Percentiles rank a stretch among this genome's conserved stretches.
Evolutionary conservation across 2,113 vertebrate species (phyloP).

Genomic region (Mugil cephalus): DNA sequence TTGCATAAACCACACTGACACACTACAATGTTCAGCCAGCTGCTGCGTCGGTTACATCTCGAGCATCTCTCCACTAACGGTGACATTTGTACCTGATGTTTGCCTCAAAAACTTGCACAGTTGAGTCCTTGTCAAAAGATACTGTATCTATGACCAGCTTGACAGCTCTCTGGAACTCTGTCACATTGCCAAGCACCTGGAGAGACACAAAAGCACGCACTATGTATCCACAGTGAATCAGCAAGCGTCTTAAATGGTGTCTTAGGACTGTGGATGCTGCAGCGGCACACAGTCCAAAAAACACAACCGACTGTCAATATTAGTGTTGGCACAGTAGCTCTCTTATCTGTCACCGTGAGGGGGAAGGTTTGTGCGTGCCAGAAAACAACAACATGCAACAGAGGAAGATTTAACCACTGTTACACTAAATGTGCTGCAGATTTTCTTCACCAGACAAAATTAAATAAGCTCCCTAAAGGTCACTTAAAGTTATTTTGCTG

Average conservation of each 20-base stretch:
- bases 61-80: too few relatives aligned
- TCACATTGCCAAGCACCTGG: constrained; percentile 96
- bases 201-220: constrained; percentile 13
- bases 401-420: constrained; percentile 19
- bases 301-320: neutral
- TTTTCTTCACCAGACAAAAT: neutral
- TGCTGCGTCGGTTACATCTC: too few relatives aligned
- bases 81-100: constrained; percentile 90
- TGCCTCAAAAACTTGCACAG: constrained; percentile 98
- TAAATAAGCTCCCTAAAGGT: too few relatives aligned
- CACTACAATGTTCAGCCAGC: too few relatives aligned
- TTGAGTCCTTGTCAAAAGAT: constrained; percentile 98
- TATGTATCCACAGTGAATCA: neutral
- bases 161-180: constrained; percentile 96
- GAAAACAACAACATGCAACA: constrained; percentile 3
- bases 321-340: neutral
- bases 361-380: neutral
- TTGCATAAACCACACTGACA: too few relatives aligned
- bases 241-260: neutral
- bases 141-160: constrained; percentile 96
- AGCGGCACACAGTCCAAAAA: neutral
- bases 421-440: neutral
- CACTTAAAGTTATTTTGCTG: too few relatives aligned
- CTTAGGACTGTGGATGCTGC: neutral
- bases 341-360: neutral